Percentiles rank a stretch among this genome's conserved stretches.
phyloP scores from a whole-genome alignment of 2,113 vertebrate genomes.

The Orycteropus afer region DNA sequence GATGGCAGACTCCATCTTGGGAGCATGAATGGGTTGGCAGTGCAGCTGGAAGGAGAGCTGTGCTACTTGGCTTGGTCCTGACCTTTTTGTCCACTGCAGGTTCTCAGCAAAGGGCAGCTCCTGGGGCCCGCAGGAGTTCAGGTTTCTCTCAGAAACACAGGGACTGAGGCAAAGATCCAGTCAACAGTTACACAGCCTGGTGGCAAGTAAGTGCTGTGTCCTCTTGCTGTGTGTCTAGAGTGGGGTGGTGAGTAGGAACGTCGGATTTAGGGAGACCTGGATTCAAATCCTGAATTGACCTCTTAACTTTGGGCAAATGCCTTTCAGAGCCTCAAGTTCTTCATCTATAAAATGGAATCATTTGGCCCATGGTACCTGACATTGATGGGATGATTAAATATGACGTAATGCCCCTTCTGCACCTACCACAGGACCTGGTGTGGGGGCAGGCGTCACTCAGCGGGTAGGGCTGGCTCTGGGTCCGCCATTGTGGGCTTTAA shows the following conservation, averaged over 20 bases:
- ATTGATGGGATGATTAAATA: background rate
- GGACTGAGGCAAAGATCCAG: conserved; percentile 90
- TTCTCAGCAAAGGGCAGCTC: conserved; percentile 95
- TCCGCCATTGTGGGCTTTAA: background rate
- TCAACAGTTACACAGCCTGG: conserved; percentile 91
- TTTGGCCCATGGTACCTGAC: fast-evolving
- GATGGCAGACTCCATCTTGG: background rate
- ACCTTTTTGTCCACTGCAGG: conserved; percentile 84
- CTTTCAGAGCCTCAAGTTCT: background rate
- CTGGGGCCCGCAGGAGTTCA: conserved; percentile 95
- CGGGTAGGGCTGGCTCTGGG: background rate
- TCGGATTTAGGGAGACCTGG: background rate
- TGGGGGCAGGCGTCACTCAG: background rate
- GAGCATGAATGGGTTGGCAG: background rate
- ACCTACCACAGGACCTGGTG: background rate
- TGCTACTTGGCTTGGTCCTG: background rate
- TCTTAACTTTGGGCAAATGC: background rate
- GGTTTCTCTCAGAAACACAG: conserved; percentile 89
- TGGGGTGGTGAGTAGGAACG: background rate
- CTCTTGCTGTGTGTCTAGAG: too few species aligned
- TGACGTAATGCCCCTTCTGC: background rate
- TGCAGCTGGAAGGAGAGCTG: background rate
- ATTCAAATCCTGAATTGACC: background rate
- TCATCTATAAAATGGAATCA: background rate
- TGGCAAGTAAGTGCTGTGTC: conserved; percentile 91